Base-by-base conservation (phyloP, 1,140 invertebrate species). In the Zaprionus camerounensis region DNA sequence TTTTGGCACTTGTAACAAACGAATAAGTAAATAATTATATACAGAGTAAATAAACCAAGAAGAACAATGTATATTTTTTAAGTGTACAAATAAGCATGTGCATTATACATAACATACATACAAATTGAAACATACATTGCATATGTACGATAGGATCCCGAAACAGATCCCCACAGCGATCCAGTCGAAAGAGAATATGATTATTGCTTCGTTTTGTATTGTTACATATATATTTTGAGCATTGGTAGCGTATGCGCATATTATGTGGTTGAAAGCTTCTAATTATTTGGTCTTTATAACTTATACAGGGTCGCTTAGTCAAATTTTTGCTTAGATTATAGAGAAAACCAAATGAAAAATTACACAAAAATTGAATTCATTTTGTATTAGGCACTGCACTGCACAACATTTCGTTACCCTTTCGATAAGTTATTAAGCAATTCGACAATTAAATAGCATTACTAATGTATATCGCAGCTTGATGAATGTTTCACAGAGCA, bases 271-370 rank as follows among this genome's bases (percentile, higher is more conserved):
- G 72, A 61, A 77, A 86, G 80, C 81, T 77, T 80, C 55, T 57
- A 53, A 78, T 82, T 64, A 72, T 87, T 86, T 83, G 69, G 66
- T 80, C 80, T 58, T 85, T 81, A 78, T 66, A 81, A 76, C 84
- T 79, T 82, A 56, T 90, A 90, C 86, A 91, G 86, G 86, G 86
- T 90, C 80, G 86, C 86, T 90, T 90, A 91, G 86, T 80, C 73
- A 90, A 91, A 90, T 91, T 91, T 86, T 91, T 84, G 84, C 84
- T 75, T 84, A 87, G 80, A 80, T 71, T 87, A 65, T 69, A 67
- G 38, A 62, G 15, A 61, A 44, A 15, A 28, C 5, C 3, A 38
- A 24, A 59, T 59, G 15, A 20, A 59, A 62, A 65, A 22, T 5
- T 11, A 64, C 44, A 53, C 11, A 13, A 46, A 28, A 55, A 36